Conservation (phyloP, 1,140 invertebrate species). For the Apis cerana region DNA sequence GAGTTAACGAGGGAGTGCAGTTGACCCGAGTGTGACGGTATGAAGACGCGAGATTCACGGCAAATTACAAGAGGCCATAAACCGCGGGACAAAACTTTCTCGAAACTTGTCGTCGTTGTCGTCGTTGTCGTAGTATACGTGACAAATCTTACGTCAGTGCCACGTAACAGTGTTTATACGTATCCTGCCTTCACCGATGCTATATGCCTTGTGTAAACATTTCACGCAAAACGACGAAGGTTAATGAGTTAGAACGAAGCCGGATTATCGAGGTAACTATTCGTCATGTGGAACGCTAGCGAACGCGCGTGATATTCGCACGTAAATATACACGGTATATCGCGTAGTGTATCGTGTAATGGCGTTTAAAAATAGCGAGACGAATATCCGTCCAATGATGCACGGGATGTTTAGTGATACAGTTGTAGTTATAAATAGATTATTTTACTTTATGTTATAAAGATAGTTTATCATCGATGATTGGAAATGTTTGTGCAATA, state of each 20-base stretch:
- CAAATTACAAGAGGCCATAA: conserved; percentile 58
- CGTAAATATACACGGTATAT: neutral
- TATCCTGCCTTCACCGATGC: neutral
- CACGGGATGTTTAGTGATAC: neutral
- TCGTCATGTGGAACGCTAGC: conserved; percentile 18
- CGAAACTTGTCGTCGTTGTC: conserved; percentile 48
- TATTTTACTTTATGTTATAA: neutral
- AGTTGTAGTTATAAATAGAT: neutral
- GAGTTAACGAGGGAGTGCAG: conserved; percentile 53
- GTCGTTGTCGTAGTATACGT: conserved; percentile 39
- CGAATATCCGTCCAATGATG: no score
- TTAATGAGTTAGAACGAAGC: conserved; percentile 55
- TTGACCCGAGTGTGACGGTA: conserved; percentile 47
- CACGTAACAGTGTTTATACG: conserved; percentile 32
- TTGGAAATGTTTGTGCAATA: no score
- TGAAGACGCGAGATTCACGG: conserved; percentile 52
- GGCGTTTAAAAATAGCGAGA: neutral
- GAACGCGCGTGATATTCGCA: conserved; percentile 1
- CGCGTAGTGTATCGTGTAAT: neutral
- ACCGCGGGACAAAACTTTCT: conserved; percentile 51
- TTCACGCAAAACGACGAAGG: conserved; percentile 39
- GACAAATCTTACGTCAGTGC: conserved; percentile 61
- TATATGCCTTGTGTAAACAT: conserved; percentile 39
- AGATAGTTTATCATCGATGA: neutral
- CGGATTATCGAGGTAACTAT: conserved; percentile 20